Evolutionary conservation across 2,797 vertebrate genomes (phyloP).

Genomic region (Sebastes dallii): DNA sequence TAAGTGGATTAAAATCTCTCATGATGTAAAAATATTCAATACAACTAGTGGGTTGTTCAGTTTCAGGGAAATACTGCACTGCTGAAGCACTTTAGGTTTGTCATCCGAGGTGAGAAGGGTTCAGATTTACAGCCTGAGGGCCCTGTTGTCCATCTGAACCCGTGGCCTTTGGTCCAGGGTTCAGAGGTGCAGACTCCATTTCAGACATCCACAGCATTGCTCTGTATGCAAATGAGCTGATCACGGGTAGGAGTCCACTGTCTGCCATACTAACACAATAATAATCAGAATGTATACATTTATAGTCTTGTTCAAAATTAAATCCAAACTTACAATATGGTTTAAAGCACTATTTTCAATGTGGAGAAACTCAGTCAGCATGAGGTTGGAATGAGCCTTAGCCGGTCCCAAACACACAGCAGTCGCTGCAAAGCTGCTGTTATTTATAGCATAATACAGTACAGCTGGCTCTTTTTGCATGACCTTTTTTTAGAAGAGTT

Average conservation of each 20-base stretch:
- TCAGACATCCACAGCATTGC: conserved; percentile 32
- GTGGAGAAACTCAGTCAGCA: not conserved
- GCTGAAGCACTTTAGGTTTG: conserved; percentile 53
- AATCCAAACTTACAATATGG: not conserved
- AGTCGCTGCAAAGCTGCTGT: conserved; percentile 30
- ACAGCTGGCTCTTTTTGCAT: conserved; percentile 30
- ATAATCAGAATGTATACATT: not conserved
- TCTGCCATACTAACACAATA: not conserved
- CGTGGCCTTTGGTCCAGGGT: conserved; percentile 71
- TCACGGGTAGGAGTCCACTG: not conserved
- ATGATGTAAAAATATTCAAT: conserved; percentile 68
- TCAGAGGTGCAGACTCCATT: conserved; percentile 64
- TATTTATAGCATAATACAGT: conserved; percentile 62
- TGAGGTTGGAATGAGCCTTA: conserved; percentile 36
- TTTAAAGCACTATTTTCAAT: conserved; percentile 1
- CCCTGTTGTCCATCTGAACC: conserved; percentile 74
- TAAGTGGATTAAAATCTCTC: conserved; percentile 66
- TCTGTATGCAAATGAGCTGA: conserved; percentile 12
- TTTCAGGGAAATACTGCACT: conserved; percentile 44
- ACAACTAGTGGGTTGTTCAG: conserved; percentile 24
- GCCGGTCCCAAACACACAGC: conserved; percentile 16
- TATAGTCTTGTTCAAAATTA: not conserved
- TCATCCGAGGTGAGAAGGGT: conserved; percentile 62
- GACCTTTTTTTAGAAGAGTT: conserved; percentile 32
- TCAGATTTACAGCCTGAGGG: conserved; percentile 62